Percentiles rank a stretch among this genome's conserved stretches.
These are phyloP conservation scores for Eumeta japonica DNA, from an alignment of 1,140 invertebrate genomes.

Conservation along the genomic window DNA sequence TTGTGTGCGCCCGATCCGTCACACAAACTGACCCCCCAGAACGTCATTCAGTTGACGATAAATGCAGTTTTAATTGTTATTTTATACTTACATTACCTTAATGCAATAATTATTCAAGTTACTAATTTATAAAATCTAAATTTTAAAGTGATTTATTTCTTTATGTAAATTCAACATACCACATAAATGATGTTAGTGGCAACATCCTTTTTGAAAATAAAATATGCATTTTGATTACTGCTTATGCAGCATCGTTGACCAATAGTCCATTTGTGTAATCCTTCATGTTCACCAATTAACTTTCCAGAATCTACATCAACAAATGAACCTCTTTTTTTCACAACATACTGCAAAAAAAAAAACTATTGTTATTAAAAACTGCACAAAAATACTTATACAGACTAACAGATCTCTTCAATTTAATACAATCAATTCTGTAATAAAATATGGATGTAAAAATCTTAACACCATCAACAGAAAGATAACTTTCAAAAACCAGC, in stretches of 20 bases:
- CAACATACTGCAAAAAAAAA: conserved; percentile 72
- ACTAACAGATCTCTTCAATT: background rate
- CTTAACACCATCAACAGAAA: no score
- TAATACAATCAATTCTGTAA: no score
- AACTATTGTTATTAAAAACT: background rate
- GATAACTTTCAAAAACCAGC: no score
- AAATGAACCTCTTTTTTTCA: conserved; percentile 74
- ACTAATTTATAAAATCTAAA: no score
- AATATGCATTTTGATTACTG: conserved; percentile 63
- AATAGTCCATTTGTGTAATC: conserved; percentile 87
- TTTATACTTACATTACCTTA: no score
- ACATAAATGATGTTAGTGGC: conserved; percentile 76
- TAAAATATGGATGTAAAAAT: no score
- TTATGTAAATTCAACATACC: conserved; percentile 57
- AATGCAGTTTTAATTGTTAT: no score
- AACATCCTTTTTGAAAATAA: conserved; percentile 70
- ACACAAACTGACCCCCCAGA: no score
- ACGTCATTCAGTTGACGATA: no score
- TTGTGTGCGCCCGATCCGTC: no score
- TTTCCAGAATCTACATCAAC: conserved; percentile 79
- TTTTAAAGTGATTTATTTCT: conserved; percentile 3
- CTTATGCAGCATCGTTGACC: conserved; percentile 77
- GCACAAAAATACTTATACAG: background rate
- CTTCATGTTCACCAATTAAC: conserved; percentile 78
- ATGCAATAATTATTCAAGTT: no score